A percentile compares a stretch with the other conserved stretches of the same genome.
phyloP scores from a whole-genome alignment of 2,888 invertebrate species.

The Platypus cylindrus region DNA sequence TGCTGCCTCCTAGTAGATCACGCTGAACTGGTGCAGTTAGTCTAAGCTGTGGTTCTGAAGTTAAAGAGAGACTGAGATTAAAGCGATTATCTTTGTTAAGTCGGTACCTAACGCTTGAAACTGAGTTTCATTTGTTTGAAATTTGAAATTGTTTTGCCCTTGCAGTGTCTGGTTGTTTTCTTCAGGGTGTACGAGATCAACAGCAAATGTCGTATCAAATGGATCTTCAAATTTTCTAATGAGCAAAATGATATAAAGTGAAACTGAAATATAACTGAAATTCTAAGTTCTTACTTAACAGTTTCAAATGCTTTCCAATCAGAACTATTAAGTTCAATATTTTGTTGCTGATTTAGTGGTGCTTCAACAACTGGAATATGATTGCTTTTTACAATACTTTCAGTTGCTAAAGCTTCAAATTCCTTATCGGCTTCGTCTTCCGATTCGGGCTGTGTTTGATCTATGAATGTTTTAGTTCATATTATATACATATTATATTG shows the following conservation, averaged over 20 bases:
- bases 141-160: no score
- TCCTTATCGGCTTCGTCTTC: conserved; percentile 63
- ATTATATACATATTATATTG: no score
- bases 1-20: conserved; percentile 65
- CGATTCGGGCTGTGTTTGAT: conserved; percentile 32
- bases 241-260: background rate
- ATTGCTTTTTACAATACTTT: conserved; percentile 52
- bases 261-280: background rate
- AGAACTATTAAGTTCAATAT: no score
- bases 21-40: conserved; percentile 38
- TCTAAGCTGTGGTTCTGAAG: conserved; percentile 37
- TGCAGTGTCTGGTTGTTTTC: no score
- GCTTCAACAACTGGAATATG: conserved; percentile 27
- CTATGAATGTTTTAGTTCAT: no score
- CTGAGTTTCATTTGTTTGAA: no score
- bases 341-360: no score
- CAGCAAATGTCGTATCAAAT: conserved; percentile 75
- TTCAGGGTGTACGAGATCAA: no score
- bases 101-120: no score
- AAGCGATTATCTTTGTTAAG: no score
- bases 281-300: conserved; percentile 9
- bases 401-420: conserved; percentile 65
- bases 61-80: no score
- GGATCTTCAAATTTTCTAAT: conserved; percentile 45
- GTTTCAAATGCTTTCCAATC: conserved; percentile 58